A percentile compares a stretch with the other conserved stretches of the same genome.
Conservation (phyloP, 2,888 invertebrate genomes). For the Protodeltote pygarga region DNA sequence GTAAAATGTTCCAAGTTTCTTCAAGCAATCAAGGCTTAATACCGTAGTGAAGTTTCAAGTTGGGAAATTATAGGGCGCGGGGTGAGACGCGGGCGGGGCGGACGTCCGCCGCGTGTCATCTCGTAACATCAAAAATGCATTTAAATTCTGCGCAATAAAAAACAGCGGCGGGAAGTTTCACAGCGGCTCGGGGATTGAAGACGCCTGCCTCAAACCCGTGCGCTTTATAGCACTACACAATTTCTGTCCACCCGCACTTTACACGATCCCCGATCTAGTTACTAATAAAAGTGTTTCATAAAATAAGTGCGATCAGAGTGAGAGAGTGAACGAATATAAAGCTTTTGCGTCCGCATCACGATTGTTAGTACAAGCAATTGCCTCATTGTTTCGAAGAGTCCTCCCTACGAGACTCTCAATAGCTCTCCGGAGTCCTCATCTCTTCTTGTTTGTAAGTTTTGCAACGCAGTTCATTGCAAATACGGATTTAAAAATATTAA, state of each 20-base stretch:
- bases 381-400: constrained; percentile 65
- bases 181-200: constrained; percentile 80
- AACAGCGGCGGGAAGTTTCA: constrained; percentile 84
- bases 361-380: constrained; percentile 68
- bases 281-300: constrained; percentile 60
- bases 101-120: constrained; percentile 87
- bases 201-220: constrained; percentile 66
- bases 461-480: constrained; percentile 13
- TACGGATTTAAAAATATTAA: no score
- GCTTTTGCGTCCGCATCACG: constrained; percentile 33
- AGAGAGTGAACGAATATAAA: constrained; percentile 29
- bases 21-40: constrained; percentile 87
- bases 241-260: constrained; percentile 65
- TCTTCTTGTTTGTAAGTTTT: constrained; percentile 56
- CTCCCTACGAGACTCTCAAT: constrained; percentile 51
- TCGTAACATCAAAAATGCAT: constrained; percentile 88
- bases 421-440: constrained; percentile 53
- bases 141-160: constrained; percentile 87
- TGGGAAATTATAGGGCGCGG: constrained; percentile 85
- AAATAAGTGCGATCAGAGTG: constrained; percentile 35
- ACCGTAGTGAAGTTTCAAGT: constrained; percentile 86
- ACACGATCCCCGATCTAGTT: constrained; percentile 61
- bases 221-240: constrained; percentile 72
- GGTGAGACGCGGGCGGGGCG: constrained; percentile 66
- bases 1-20: constrained; percentile 87